A percentile compares a stretch with the other conserved stretches of the same genome.
phyloP scores from a whole-genome alignment of 2,797 vertebrate genomes.

The Micropoecilia bifurca region DNA sequence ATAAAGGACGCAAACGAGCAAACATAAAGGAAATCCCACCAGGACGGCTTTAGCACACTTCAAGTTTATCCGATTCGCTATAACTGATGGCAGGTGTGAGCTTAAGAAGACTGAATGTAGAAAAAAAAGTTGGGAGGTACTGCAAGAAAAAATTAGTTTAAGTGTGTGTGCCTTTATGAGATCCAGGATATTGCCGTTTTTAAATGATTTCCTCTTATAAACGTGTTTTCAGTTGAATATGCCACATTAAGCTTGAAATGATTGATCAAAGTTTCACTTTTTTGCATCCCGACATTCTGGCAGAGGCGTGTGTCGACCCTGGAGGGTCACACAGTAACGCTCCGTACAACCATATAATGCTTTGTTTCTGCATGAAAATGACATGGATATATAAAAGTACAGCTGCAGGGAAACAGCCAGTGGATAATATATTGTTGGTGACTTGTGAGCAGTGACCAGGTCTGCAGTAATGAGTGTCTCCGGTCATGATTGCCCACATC shows the following conservation, averaged over 20 bases:
- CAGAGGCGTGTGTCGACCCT: neutral
- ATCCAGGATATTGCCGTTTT: neutral
- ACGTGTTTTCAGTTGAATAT: neutral
- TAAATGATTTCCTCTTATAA: neutral
- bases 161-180: neutral
- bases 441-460: constrained; percentile 31
- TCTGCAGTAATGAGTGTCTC: constrained; percentile 47
- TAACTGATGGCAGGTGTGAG: neutral
- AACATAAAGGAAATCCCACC: neutral
- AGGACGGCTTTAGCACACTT: neutral
- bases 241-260: neutral
- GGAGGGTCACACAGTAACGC: neutral
- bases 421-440: constrained; percentile 57
- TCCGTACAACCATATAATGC: neutral
- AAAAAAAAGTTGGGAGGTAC: neutral
- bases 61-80: neutral
- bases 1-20: neutral
- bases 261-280: neutral
- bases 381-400: constrained; percentile 18
- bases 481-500: constrained; percentile 21
- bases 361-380: neutral
- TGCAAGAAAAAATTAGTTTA: neutral
- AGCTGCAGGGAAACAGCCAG: neutral
- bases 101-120: neutral
- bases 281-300: neutral